Conservation (phyloP, 1,140 invertebrate genomes). For the Panulirus ornatus region DNA sequence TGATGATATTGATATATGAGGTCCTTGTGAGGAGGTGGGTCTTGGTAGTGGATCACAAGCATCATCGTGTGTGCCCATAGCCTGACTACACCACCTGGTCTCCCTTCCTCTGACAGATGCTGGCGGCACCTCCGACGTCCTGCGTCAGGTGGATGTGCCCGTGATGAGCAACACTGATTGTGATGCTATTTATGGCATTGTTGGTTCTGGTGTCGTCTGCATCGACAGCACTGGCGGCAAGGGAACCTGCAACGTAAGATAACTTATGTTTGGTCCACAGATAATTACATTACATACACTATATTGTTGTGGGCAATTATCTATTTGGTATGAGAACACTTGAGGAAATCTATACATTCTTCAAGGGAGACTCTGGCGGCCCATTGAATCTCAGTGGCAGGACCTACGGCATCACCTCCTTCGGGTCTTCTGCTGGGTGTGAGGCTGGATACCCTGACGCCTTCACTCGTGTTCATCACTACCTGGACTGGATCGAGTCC, state of each 20-base stretch:
- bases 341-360: neutral
- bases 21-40: no score
- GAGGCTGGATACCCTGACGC: slow-evolving; percentile 14
- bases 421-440: slow-evolving; percentile 25
- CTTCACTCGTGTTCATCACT: no score
- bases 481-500: no score
- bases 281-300: no score
- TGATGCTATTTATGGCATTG: slow-evolving; percentile 36
- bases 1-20: neutral
- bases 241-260: slow-evolving; percentile 69
- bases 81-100: neutral
- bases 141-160: slow-evolving; percentile 48
- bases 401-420: slow-evolving; percentile 42
- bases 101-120: neutral
- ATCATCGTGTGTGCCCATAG: neutral
- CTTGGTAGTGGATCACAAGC: neutral
- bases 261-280: no score
- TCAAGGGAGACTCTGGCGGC: slow-evolving; percentile 29
- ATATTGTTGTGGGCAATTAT: no score
- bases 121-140: neutral
- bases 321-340: no score
- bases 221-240: slow-evolving; percentile 62
- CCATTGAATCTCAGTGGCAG: slow-evolving; percentile 18
- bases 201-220: slow-evolving; percentile 38
- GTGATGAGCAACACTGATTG: slow-evolving; percentile 60